These are phyloP conservation scores for Gadopsis marmoratus DNA, from an alignment of 2,797 vertebrate genomes.

Conservation along the genomic window DNA sequence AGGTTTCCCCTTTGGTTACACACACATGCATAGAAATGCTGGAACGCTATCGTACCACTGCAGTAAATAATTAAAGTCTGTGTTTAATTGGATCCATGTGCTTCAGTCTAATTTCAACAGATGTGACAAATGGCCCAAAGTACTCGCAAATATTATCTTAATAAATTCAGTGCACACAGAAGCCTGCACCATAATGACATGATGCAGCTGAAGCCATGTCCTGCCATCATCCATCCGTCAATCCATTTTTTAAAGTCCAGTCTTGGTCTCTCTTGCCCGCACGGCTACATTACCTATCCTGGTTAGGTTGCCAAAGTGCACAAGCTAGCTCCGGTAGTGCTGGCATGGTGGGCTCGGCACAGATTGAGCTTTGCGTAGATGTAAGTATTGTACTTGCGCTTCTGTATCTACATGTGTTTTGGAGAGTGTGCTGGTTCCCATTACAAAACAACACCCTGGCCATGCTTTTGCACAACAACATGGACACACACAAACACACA, in stretches of 20 bases:
- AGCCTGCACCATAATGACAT: constrained; percentile 7
- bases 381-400: constrained; percentile 3
- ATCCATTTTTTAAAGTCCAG: constrained; percentile 3
- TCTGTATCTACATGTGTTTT: constrained; percentile 4
- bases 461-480: constrained; percentile 14
- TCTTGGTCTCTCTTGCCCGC: neutral
- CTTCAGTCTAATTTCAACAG: constrained; percentile 24
- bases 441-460: constrained; percentile 34
- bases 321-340: constrained; percentile 28
- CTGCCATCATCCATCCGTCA: constrained; percentile 38
- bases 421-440: constrained; percentile 42
- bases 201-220: constrained; percentile 10
- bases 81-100: constrained; percentile 32
- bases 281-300: constrained; percentile 27
- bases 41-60: neutral
- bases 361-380: constrained; percentile 31
- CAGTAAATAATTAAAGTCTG: constrained; percentile 10
- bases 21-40: constrained; percentile 7
- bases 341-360: constrained; percentile 3
- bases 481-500: neutral
- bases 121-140: constrained; percentile 35
- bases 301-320: constrained; percentile 16
- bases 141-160: constrained; percentile 31
- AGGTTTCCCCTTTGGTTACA: neutral
- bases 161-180: constrained; percentile 23